phyloP scores from a whole-genome alignment of 2,888 invertebrate genomes.

The Xanthorhoe spadicearia region DNA sequence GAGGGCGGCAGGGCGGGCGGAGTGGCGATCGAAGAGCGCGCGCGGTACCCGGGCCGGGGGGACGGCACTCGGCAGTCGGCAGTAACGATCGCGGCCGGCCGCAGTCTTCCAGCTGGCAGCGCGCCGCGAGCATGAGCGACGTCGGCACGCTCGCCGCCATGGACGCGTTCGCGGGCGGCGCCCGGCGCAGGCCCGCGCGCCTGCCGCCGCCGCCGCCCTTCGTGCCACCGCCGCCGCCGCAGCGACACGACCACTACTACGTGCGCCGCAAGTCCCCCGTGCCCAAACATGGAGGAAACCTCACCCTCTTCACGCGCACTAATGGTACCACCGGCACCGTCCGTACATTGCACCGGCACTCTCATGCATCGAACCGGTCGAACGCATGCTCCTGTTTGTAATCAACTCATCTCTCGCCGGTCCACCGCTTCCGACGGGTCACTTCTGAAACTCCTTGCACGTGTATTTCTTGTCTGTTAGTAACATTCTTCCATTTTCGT shows the following conservation, averaged over 20 bases:
- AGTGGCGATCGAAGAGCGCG: slow-evolving; percentile 79
- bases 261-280: slow-evolving; percentile 81
- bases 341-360: slow-evolving; percentile 35
- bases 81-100: slow-evolving; percentile 72
- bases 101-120: slow-evolving; percentile 83
- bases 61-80: slow-evolving; percentile 55
- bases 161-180: slow-evolving; percentile 84
- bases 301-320: slow-evolving; percentile 78
- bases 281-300: slow-evolving; percentile 73
- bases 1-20: slow-evolving; percentile 64
- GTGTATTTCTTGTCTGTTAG: slow-evolving; percentile 30
- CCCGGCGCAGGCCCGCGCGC: slow-evolving; percentile 77
- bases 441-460: slow-evolving; percentile 27
- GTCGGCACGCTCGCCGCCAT: slow-evolving; percentile 83
- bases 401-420: slow-evolving; percentile 32
- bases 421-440: slow-evolving; percentile 27
- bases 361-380: slow-evolving; percentile 26
- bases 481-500: slow-evolving; percentile 14
- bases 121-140: slow-evolving; percentile 82
- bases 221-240: slow-evolving; percentile 80
- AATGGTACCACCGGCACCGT: slow-evolving; percentile 68
- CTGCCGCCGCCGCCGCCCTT: slow-evolving; percentile 81
- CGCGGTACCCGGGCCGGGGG: slow-evolving; percentile 70
- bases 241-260: slow-evolving; percentile 80
- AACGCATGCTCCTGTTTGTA: slow-evolving; percentile 29